Conservation (phyloP, 2,113 vertebrate genomes). For the Hippolais icterina region DNA sequence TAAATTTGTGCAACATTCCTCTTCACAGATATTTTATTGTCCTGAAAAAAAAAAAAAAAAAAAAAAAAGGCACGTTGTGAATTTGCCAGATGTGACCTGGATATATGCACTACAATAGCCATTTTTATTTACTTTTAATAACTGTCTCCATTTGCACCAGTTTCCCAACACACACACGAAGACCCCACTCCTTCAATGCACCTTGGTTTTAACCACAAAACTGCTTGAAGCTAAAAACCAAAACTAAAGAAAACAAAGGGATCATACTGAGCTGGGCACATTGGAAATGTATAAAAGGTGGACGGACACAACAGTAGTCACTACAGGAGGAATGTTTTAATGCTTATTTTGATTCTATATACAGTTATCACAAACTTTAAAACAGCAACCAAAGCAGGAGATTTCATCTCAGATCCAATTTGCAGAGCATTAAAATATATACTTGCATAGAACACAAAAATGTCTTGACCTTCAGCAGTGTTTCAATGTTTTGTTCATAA, state of each 20-base stretch:
- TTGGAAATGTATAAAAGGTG: background rate
- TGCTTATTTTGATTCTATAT: background rate
- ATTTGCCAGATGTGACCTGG: background rate
- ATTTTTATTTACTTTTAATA: background rate
- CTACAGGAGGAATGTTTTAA: background rate
- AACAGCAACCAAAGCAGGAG: background rate
- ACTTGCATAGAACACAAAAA: background rate
- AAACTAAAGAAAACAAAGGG: background rate
- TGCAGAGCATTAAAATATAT: background rate
- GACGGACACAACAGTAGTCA: background rate
- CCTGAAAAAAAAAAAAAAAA: background rate
- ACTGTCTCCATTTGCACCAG: background rate
- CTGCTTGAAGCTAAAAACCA: background rate
- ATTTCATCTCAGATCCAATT: background rate
- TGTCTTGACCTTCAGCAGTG: background rate
- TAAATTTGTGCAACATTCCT: background rate
- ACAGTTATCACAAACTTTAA: background rate
- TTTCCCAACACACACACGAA: fast-evolving
- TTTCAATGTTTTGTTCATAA: background rate
- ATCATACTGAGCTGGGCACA: background rate
- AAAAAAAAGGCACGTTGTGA: background rate
- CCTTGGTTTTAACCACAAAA: background rate
- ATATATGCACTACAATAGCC: background rate
- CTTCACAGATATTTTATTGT: background rate
- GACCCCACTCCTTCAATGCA: background rate